Conservation (phyloP, 2,113 vertebrate genomes). For the Eulemur macaco region DNA sequence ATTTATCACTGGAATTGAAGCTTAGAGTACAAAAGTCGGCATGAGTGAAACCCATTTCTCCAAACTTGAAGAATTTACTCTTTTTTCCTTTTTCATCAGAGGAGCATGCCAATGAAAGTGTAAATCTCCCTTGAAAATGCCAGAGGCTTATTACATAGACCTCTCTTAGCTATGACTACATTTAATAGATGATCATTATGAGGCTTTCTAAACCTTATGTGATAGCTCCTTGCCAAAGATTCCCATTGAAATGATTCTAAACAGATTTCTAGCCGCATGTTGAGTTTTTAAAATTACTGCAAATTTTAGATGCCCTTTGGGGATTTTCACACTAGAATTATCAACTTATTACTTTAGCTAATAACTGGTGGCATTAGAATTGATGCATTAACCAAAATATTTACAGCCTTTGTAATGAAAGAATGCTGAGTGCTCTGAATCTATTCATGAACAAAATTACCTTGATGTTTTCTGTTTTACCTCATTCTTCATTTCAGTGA, state of each 20-base stretch:
- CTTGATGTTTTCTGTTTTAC: background rate
- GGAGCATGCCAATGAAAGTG: background rate
- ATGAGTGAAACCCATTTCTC: background rate
- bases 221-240: background rate
- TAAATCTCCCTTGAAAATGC: background rate
- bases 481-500: background rate
- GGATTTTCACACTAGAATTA: background rate
- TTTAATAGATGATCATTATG: background rate
- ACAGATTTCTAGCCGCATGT: background rate
- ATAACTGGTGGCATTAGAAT: background rate
- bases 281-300: background rate
- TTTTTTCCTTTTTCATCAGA: background rate
- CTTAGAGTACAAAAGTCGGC: background rate
- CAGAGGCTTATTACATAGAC: background rate
- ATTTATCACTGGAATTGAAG: background rate
- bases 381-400: background rate
- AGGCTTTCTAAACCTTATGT: background rate
- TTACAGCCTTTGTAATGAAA: background rate
- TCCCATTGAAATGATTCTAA: background rate
- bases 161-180: background rate
- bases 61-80: background rate
- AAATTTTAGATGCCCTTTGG: background rate
- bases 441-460: background rate
- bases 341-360: background rate
- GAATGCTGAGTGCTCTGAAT: background rate